phyloP scores from a whole-genome alignment of 2,888 invertebrate species.

The Calameuta idolon region DNA sequence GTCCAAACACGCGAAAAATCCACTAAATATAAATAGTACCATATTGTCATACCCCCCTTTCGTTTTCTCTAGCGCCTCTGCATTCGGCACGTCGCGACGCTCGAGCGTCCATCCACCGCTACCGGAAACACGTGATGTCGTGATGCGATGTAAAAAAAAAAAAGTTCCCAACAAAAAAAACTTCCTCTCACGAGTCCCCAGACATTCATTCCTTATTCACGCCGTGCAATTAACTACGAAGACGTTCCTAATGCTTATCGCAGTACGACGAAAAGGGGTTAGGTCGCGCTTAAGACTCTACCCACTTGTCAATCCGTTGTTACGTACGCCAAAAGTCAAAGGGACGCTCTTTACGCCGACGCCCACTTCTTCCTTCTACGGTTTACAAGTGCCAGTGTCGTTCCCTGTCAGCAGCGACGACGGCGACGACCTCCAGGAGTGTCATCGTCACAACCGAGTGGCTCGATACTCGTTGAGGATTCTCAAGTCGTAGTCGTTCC shows the following conservation, averaged over 20 bases:
- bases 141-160: background rate
- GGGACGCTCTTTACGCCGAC: background rate
- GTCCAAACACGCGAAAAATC: background rate
- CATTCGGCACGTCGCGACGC: background rate
- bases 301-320: background rate
- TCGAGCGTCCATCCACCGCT: background rate
- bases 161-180: background rate
- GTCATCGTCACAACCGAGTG: background rate
- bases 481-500: background rate
- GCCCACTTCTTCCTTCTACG: background rate
- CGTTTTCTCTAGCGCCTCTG: background rate
- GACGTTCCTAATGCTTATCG: background rate
- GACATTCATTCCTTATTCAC: slow-evolving; percentile 14
- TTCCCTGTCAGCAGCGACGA: background rate
- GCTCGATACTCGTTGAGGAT: background rate
- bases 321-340: background rate
- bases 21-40: background rate
- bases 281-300: background rate
- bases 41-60: slow-evolving; percentile 16
- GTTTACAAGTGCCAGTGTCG: too few species aligned
- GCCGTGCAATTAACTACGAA: slow-evolving; percentile 13
- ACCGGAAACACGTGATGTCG: background rate
- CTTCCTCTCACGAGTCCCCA: background rate
- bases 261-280: background rate
- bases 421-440: background rate